Conservation (phyloP, 2,113 vertebrate species). For the Aleadryas rufinucha region DNA sequence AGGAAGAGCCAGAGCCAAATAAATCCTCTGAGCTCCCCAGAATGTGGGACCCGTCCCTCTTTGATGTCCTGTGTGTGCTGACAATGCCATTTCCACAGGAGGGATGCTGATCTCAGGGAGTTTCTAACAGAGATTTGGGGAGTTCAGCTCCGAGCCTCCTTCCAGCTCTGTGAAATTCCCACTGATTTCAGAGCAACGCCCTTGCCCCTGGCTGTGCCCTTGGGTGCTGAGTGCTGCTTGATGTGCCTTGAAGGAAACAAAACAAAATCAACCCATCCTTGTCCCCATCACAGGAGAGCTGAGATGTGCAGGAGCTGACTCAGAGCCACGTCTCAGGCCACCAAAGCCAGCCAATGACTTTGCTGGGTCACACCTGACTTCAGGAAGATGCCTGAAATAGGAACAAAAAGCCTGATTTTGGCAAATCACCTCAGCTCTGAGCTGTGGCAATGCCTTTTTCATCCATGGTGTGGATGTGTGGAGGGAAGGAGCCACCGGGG, state of each 20-base stretch:
- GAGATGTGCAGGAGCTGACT: background rate
- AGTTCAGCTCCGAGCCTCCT: background rate
- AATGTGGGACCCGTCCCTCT: background rate
- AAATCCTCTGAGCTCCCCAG: slow-evolving; percentile 61
- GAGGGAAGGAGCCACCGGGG: rapidly evolving
- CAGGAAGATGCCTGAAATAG: background rate
- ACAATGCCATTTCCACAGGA: slow-evolving; percentile 48
- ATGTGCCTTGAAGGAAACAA: background rate
- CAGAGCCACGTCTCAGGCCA: background rate
- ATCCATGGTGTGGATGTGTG: rapidly evolving
- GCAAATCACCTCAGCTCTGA: background rate
- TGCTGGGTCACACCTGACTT: background rate
- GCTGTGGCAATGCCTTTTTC: background rate
- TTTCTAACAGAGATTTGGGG: background rate
- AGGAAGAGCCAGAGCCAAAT: slow-evolving; percentile 24
- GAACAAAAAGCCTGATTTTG: background rate
- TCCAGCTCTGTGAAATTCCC: background rate
- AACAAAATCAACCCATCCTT: background rate
- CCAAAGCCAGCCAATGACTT: background rate
- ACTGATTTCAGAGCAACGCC: background rate
- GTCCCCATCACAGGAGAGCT: background rate
- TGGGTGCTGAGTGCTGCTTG: background rate
- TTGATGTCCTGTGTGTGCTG: slow-evolving; percentile 56
- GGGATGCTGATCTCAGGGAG: background rate
- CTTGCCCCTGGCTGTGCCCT: background rate